These are phyloP conservation scores for Asteroscopus sphinx DNA, from an alignment of 2,888 invertebrate species.

Conservation along the genomic window DNA sequence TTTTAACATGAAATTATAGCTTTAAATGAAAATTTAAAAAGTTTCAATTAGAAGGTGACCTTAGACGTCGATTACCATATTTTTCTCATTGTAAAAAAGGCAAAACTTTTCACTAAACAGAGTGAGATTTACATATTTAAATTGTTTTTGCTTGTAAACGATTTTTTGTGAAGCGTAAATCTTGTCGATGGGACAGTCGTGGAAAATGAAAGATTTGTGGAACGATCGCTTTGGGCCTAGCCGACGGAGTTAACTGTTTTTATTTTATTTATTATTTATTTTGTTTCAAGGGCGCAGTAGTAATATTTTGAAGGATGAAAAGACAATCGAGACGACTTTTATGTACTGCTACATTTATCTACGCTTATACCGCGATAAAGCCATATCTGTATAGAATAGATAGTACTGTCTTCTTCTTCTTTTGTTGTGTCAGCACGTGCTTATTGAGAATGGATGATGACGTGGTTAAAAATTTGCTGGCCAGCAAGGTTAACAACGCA, in stretches of 20 bases:
- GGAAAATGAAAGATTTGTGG: slow-evolving; percentile 49
- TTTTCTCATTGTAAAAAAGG: slow-evolving; percentile 50
- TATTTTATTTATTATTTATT: background rate
- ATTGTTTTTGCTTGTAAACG: slow-evolving; percentile 53
- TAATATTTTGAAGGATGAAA: background rate
- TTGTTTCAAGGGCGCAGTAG: slow-evolving; percentile 4
- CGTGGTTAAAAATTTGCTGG: too few relatives aligned
- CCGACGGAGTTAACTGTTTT: slow-evolving; percentile 2
- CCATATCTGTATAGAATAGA: too few relatives aligned
- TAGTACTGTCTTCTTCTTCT: too few relatives aligned
- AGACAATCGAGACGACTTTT: background rate
- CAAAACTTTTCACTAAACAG: slow-evolving; percentile 52
- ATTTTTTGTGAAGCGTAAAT: slow-evolving; percentile 53
- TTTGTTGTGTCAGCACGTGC: too few relatives aligned
- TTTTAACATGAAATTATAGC: slow-evolving; percentile 37
- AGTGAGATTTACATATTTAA: slow-evolving; percentile 51
- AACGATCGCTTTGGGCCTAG: slow-evolving; percentile 32
- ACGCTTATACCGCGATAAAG: too few relatives aligned
- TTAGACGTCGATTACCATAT: slow-evolving; percentile 44
- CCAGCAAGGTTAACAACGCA: too few relatives aligned
- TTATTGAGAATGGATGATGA: too few relatives aligned
- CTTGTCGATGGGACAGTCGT: slow-evolving; percentile 39
- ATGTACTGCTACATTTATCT: too few relatives aligned
- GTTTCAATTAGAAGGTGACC: slow-evolving; percentile 38
- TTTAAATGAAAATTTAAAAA: slow-evolving; percentile 38